A percentile compares a stretch with the other conserved stretches of the same genome.
Conservation (phyloP, 2,113 vertebrate genomes). For the Nicator chloris region DNA sequence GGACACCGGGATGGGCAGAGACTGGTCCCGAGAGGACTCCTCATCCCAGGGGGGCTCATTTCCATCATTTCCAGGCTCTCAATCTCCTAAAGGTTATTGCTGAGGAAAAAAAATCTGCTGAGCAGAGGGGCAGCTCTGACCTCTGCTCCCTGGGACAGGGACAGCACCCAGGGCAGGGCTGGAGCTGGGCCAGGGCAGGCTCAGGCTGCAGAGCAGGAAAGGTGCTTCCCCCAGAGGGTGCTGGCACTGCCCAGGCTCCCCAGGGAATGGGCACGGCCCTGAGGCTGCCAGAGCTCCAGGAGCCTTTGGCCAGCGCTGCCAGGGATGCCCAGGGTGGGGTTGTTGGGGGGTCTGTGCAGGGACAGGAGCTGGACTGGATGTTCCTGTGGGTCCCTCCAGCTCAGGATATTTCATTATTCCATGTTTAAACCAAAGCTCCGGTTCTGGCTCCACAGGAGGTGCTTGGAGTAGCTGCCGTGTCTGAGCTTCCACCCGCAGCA, state of each 20-base stretch:
- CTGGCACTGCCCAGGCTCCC: background rate
- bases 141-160: background rate
- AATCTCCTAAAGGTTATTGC: background rate
- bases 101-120: background rate
- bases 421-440: background rate
- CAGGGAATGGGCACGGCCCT: background rate
- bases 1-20: background rate
- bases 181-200: background rate
- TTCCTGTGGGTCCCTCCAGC: accelerated
- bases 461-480: background rate
- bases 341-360: background rate
- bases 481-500: background rate
- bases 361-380: accelerated
- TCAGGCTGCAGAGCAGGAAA: background rate
- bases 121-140: accelerated
- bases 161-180: accelerated
- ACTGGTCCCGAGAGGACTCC: background rate
- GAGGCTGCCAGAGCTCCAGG: background rate
- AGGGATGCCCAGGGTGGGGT: background rate
- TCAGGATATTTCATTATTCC: accelerated
- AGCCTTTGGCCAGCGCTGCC: background rate
- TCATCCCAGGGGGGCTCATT: background rate
- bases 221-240: background rate
- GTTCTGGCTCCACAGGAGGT: background rate
- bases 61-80: background rate